Evolutionary conservation across 2,113 vertebrate genomes (phyloP).

Genomic region (Aspidoscelis tigris): DNA sequence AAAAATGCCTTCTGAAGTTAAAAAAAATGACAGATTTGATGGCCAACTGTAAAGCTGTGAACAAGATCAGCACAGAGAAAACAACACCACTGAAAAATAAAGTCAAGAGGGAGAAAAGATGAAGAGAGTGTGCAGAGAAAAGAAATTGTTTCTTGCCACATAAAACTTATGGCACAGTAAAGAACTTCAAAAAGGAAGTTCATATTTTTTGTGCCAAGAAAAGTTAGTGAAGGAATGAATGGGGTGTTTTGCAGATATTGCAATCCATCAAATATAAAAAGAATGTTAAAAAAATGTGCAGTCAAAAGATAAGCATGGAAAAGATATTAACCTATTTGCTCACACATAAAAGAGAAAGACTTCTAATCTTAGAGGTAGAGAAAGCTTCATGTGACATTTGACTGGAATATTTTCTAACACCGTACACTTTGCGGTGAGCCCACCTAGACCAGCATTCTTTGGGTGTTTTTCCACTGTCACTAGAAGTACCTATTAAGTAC

Average conservation of each 20-base stretch:
- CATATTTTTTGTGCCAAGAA: conserved; percentile 9
- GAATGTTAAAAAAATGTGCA: not conserved
- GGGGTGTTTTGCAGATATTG: not conserved
- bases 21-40: not conserved
- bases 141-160: not conserved
- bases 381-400: not conserved
- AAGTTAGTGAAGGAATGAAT: not conserved
- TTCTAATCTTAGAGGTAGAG: not conserved
- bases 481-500: too few species aligned
- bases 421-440: too few species aligned
- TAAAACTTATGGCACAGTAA: not conserved
- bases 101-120: not conserved
- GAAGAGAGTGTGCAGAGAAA: not conserved
- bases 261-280: not conserved
- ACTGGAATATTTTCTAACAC: not conserved
- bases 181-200: conserved; percentile 4
- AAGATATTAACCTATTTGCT: not conserved
- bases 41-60: not conserved
- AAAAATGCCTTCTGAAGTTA: not conserved
- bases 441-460: too few species aligned
- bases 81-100: not conserved
- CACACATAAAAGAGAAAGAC: not conserved
- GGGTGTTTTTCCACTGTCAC: too few species aligned
- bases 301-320: not conserved
- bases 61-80: not conserved